Evolutionary conservation across 2,113 vertebrate species (phyloP).

Genomic region (Engraulis encrasicolus): DNA sequence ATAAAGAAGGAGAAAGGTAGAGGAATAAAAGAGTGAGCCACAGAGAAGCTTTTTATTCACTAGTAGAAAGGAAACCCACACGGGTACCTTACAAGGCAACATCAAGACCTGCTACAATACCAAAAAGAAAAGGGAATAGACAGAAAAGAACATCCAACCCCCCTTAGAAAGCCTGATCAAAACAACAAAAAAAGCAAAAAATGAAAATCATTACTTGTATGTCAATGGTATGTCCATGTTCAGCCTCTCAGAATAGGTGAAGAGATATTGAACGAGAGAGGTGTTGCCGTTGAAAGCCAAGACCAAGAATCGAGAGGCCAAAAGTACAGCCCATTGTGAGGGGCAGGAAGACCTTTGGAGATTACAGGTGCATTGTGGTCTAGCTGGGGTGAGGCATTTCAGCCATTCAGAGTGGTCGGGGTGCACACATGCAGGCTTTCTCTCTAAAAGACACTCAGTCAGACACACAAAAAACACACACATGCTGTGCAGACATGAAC

Average conservation of each 20-base stretch:
- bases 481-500: background rate
- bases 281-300: slow-evolving; percentile 17
- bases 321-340: slow-evolving; percentile 38
- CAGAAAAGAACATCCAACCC: background rate
- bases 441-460: too few relatives aligned
- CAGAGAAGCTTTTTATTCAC: background rate
- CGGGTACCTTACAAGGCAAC: too few relatives aligned
- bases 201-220: too few relatives aligned
- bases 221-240: too few relatives aligned
- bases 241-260: slow-evolving; percentile 38
- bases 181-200: too few relatives aligned
- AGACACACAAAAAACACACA: too few relatives aligned
- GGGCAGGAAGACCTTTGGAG: slow-evolving; percentile 50
- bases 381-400: slow-evolving; percentile 68
- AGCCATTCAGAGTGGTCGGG: background rate
- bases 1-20: background rate
- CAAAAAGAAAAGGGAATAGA: slow-evolving; percentile 57
- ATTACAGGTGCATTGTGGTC: slow-evolving; percentile 70
- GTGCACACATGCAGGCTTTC: background rate
- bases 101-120: background rate
- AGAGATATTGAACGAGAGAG: slow-evolving; percentile 29
- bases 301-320: slow-evolving; percentile 45
- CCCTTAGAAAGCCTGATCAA: too few relatives aligned
- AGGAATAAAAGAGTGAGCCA: background rate
- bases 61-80: slow-evolving; percentile 45